These are phyloP conservation scores for Apodemus speciosus DNA, from an alignment of 2,113 vertebrate genomes.

Conservation along the genomic window DNA sequence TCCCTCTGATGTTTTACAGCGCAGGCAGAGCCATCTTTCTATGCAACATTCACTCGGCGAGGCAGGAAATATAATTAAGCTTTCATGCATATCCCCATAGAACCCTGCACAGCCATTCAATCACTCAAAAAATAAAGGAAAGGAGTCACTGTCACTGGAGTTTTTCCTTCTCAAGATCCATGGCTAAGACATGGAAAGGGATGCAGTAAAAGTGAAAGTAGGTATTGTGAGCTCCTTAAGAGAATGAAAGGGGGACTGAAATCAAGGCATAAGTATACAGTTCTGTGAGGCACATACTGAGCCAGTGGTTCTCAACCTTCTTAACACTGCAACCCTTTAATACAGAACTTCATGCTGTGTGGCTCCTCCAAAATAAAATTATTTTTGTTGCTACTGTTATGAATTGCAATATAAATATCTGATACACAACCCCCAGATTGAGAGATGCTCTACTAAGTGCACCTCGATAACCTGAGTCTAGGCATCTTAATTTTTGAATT, in stretches of 20 bases:
- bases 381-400: neutral
- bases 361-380: neutral
- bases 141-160: neutral
- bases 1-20: slow-evolving; percentile 82
- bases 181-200: neutral
- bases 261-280: neutral
- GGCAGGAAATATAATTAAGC: slow-evolving; percentile 67
- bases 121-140: slow-evolving; percentile 7
- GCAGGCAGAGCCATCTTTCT: slow-evolving; percentile 77
- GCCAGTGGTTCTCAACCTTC: neutral
- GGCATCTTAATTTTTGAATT: neutral
- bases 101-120: slow-evolving; percentile 17
- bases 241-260: neutral
- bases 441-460: neutral
- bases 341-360: neutral
- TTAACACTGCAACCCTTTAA: neutral
- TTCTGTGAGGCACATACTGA: neutral
- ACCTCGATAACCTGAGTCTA: neutral
- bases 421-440: neutral
- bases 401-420: neutral
- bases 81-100: slow-evolving; percentile 54
- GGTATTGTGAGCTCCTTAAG: neutral
- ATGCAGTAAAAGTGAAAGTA: neutral
- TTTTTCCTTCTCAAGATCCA: neutral
- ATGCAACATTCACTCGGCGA: neutral